Percentiles rank a stretch among this genome's conserved stretches.
Evolutionary conservation across 2,113 vertebrate species (phyloP).

Genomic region (Mus musculus): GRCm39 chr1:58717001-58717500

Average conservation of each 20-base stretch:
- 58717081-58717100: not conserved
- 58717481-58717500: conserved; percentile 82
- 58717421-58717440: not conserved
- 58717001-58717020: not conserved
- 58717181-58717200: not conserved
- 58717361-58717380: not conserved
- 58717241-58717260: not conserved
- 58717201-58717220: not conserved
- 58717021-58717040: not conserved
- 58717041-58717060: not conserved
- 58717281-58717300: not conserved
- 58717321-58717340: not conserved
- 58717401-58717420: not conserved
- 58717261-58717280: not conserved
- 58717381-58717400: not conserved
- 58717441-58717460: conserved; percentile 77
- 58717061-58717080: not conserved
- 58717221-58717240: not conserved
- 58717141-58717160: not conserved
- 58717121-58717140: rapidly evolving
- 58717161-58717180: not conserved
- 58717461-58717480: conserved; percentile 84
- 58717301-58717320: not conserved
- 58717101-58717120: not conserved
- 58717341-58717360: not conserved